Percentiles rank a stretch among this genome's conserved stretches.
Evolutionary conservation across 2,797 vertebrate species (phyloP).

Genomic region (Sebastolobus alascanus): DNA sequence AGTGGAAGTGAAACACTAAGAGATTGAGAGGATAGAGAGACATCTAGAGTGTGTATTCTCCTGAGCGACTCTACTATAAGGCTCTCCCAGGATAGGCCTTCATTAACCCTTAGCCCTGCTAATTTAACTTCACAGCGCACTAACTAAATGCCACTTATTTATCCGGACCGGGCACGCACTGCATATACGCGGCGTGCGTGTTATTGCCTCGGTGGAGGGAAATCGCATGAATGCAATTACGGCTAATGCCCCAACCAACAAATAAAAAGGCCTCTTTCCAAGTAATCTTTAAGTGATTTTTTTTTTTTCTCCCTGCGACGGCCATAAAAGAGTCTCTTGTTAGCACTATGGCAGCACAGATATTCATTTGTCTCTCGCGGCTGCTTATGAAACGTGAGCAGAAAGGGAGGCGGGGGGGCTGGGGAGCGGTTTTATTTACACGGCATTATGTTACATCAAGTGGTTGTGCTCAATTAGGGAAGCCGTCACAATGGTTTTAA

Average conservation of each 20-base stretch:
- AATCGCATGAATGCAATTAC: slow-evolving; percentile 45
- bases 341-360: slow-evolving; percentile 56
- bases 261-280: slow-evolving; percentile 69
- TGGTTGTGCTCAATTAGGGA: slow-evolving; percentile 82
- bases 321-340: slow-evolving; percentile 77
- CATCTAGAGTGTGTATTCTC: slow-evolving; percentile 66
- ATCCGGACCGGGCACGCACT: slow-evolving; percentile 55
- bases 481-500: slow-evolving; percentile 84
- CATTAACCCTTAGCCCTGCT: slow-evolving; percentile 78
- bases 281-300: slow-evolving; percentile 68
- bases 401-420: slow-evolving; percentile 32
- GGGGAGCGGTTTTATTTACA: slow-evolving; percentile 80
- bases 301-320: slow-evolving; percentile 45
- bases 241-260: slow-evolving; percentile 68
- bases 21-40: slow-evolving; percentile 60
- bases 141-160: slow-evolving; percentile 77
- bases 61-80: slow-evolving; percentile 59
- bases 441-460: slow-evolving; percentile 82
- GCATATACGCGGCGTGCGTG: slow-evolving; percentile 30
- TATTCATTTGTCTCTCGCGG: slow-evolving; percentile 77
- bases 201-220: slow-evolving; percentile 48
- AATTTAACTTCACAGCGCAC: slow-evolving; percentile 77
- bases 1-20: slow-evolving; percentile 50
- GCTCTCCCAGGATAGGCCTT: slow-evolving; percentile 70
- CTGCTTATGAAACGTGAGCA: slow-evolving; percentile 69